Percentiles rank a stretch among this genome's conserved stretches.
These are phyloP conservation scores for Otis tarda DNA, from an alignment of 2,113 vertebrate species.

Conservation along the genomic window DNA sequence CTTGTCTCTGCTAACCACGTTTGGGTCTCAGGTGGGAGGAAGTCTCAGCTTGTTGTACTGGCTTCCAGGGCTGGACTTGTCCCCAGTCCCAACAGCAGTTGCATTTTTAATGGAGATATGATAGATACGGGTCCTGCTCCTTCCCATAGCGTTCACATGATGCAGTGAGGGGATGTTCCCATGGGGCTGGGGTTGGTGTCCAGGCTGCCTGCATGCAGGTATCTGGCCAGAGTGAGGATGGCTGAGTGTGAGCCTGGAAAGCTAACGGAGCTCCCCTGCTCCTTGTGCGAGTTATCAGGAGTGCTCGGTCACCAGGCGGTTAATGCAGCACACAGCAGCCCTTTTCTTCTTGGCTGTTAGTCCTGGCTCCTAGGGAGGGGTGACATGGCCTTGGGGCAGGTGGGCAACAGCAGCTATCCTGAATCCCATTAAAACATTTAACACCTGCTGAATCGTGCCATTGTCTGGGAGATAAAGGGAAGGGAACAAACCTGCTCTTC, in stretches of 20 bases:
- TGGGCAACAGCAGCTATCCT: slow-evolving; percentile 54
- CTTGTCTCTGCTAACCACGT: neutral
- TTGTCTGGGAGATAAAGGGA: slow-evolving; percentile 53
- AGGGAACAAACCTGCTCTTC: slow-evolving; percentile 44
- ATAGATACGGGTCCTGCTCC: neutral
- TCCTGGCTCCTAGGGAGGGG: slow-evolving; percentile 1
- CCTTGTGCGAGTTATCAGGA: neutral
- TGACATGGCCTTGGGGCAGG: slow-evolving; percentile 48
- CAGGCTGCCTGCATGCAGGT: neutral
- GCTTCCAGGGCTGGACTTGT: neutral
- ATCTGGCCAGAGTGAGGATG: fast-evolving
- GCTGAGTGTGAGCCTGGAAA: neutral
- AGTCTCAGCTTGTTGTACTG: neutral
- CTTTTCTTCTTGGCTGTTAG: slow-evolving; percentile 23
- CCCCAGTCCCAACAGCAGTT: neutral
- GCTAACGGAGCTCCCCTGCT: neutral
- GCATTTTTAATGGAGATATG: neutral
- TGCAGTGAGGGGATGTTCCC: neutral
- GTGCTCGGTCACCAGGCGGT: neutral
- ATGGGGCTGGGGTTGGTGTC: neutral
- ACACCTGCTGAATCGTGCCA: slow-evolving; percentile 47
- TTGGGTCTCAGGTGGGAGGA: neutral
- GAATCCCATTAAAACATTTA: slow-evolving; percentile 68
- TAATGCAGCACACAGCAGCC: neutral
- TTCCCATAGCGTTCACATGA: neutral